phyloP scores from a whole-genome alignment of 1,140 invertebrate species.

The Orius insidiosus region DNA sequence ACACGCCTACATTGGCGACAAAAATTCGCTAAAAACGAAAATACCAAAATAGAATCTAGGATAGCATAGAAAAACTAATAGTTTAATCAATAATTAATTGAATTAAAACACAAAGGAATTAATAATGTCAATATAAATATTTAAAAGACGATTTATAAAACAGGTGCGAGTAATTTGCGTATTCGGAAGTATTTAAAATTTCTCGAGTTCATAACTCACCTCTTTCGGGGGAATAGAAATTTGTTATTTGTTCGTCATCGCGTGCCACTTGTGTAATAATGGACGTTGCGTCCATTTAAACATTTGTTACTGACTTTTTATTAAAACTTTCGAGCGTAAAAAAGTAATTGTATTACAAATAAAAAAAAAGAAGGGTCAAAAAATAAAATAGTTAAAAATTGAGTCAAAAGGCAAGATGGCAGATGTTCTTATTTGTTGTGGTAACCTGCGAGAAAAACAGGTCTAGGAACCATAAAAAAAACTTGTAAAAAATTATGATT shows the following conservation, averaged over 20 bases:
- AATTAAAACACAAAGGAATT: neutral
- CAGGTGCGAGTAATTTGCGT: neutral
- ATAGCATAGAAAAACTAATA: neutral
- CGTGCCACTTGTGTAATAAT: slow-evolving; percentile 93
- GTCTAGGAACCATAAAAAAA: no score
- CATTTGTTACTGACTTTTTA: slow-evolving; percentile 37
- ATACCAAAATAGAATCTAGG: neutral
- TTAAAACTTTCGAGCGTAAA: neutral
- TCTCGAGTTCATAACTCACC: slow-evolving; percentile 38
- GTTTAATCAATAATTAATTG: neutral
- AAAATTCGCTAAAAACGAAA: neutral
- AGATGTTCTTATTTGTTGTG: slow-evolving; percentile 14
- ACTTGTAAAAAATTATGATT: no score
- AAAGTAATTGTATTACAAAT: neutral
- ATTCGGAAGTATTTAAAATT: slow-evolving; percentile 1
- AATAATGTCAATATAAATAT: neutral
- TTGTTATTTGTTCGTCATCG: slow-evolving; percentile 89
- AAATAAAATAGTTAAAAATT: slow-evolving; percentile 3
- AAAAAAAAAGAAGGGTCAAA: neutral
- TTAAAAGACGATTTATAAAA: neutral
- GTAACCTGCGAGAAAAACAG: slow-evolving; percentile 10
- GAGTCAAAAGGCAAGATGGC: slow-evolving; percentile 12
- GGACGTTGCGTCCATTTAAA: slow-evolving; percentile 95
- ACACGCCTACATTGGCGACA: no score
- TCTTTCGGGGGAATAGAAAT: slow-evolving; percentile 68